Conservation (phyloP, 1,140 invertebrate species). For the Mizuhopecten yessoensis region DNA sequence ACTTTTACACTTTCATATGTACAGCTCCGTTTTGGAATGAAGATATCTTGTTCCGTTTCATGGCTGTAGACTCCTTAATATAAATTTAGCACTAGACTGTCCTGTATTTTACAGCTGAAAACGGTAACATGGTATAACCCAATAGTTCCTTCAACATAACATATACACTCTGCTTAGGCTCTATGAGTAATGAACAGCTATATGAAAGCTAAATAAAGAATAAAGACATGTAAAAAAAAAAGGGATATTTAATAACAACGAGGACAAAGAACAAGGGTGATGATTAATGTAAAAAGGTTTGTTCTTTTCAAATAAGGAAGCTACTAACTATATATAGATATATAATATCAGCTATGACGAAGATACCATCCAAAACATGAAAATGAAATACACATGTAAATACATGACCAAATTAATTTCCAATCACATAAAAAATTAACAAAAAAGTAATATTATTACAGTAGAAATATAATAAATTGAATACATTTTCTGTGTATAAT, state of each 20-base stretch:
- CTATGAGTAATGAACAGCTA: background rate
- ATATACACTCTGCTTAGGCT: conserved; percentile 7
- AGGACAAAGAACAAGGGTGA: background rate
- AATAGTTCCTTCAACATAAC: background rate
- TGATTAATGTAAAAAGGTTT: background rate
- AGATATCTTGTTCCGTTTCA: background rate
- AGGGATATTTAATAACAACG: background rate
- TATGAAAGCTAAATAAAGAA: conserved; percentile 34
- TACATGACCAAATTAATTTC: conserved; percentile 34
- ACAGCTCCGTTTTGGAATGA: background rate
- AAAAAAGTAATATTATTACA: conserved; percentile 24
- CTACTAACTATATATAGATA: background rate
- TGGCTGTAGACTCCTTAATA: background rate
- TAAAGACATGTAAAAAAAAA: background rate
- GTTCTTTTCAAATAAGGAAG: background rate
- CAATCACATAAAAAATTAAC: conserved; percentile 35
- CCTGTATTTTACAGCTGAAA: background rate
- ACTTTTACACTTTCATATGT: background rate
- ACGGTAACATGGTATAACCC: background rate
- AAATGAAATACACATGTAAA: conserved; percentile 40
- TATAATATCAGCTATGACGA: background rate
- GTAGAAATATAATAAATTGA: conserved; percentile 40
- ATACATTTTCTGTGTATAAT: conserved; percentile 36
- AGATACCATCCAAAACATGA: conserved; percentile 38
- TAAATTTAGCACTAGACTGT: background rate